Evolutionary conservation across 2,888 invertebrate species (phyloP).

Genomic region (Dasypolia templi): DNA sequence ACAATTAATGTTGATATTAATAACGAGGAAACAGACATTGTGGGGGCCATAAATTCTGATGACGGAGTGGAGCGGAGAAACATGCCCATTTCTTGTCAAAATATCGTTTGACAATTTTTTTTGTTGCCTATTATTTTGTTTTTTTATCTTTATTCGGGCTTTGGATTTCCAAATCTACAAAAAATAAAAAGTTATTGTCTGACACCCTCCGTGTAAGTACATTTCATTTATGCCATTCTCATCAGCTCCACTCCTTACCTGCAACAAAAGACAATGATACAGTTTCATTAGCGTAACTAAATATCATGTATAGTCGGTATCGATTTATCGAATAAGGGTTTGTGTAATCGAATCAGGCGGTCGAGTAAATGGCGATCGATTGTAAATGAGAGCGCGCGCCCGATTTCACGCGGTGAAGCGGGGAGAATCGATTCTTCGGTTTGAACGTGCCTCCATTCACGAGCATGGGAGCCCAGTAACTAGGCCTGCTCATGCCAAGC

Average conservation of each 20-base stretch:
- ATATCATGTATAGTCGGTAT: conserved; percentile 58
- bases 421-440: conserved; percentile 84
- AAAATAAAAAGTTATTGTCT: not conserved
- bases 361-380: conserved; percentile 81
- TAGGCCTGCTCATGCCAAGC: conserved; percentile 56
- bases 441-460: conserved; percentile 78
- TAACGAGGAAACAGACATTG: conserved; percentile 83
- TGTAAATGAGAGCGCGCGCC: conserved; percentile 81
- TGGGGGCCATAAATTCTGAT: conserved; percentile 85
- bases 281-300: conserved; percentile 58
- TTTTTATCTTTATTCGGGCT: conserved; percentile 28
- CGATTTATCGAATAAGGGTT: conserved; percentile 76
- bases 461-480: conserved; percentile 71
- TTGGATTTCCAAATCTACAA: not conserved
- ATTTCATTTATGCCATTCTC: not conserved
- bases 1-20: conserved; percentile 89
- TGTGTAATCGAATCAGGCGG: conserved; percentile 83
- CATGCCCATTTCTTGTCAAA: conserved; percentile 81
- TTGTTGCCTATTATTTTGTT: conserved; percentile 59
- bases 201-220: not conserved
- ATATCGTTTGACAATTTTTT: conserved; percentile 76
- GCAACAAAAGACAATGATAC: conserved; percentile 32
- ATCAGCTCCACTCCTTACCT: not conserved
- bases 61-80: conserved; percentile 78
- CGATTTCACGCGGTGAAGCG: conserved; percentile 88